Evolutionary conservation across 1,140 invertebrate species (phyloP).

Genomic region (Lamellibrachia luymesi): DNA sequence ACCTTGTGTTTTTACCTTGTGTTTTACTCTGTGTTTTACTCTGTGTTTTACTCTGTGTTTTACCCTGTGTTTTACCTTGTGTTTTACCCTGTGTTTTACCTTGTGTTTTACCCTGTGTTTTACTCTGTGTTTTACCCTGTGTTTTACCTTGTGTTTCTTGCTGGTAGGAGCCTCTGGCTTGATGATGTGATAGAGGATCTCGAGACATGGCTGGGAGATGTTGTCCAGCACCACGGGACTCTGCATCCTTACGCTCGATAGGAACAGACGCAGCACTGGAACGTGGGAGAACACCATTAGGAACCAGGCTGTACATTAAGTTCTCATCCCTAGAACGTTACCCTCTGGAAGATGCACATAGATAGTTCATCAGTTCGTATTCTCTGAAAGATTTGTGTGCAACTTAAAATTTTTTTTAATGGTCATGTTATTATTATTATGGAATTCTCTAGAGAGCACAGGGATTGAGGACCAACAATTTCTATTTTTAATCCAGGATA

Average conservation of each 20-base stretch:
- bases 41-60: no score
- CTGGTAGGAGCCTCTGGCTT: constrained; percentile 62
- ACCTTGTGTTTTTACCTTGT: no score
- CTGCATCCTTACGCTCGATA: constrained; percentile 69
- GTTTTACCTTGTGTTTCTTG: constrained; percentile 36
- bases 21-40: no score
- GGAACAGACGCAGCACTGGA: constrained; percentile 77
- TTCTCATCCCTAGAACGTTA: not conserved
- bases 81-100: no score
- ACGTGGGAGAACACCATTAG: constrained; percentile 9
- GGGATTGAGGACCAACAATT: no score
- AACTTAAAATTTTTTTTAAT: no score
- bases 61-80: no score
- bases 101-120: no score
- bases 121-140: no score
- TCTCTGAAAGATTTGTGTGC: not conserved
- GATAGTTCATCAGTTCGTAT: not conserved
- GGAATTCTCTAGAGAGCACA: no score
- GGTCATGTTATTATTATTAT: no score
- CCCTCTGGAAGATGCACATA: not conserved
- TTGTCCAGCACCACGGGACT: constrained; percentile 74
- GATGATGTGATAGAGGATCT: constrained; percentile 78
- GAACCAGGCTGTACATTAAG: not conserved
- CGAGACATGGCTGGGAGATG: constrained; percentile 77
- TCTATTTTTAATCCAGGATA: no score